phyloP scores from a whole-genome alignment of 2,888 invertebrate species.

The Athalia rosae region DNA sequence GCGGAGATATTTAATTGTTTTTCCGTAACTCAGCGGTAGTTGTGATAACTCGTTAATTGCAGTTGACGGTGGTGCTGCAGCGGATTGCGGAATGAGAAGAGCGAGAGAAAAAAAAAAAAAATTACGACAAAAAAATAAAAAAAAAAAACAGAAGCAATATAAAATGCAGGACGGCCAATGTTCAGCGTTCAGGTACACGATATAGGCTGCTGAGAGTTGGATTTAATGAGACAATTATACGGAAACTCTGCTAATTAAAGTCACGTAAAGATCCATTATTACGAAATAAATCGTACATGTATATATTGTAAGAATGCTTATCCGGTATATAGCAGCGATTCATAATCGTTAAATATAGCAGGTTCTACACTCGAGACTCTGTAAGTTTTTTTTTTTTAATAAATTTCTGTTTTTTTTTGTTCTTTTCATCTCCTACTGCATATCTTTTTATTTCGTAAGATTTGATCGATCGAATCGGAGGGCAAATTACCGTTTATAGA shows the following conservation, averaged over 20 bases:
- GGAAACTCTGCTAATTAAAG: constrained; percentile 25
- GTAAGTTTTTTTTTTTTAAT: constrained; percentile 24
- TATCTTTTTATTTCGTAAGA: background rate
- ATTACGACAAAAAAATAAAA: background rate
- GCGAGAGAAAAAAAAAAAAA: background rate
- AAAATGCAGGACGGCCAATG: too few relatives aligned
- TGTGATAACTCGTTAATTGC: too few relatives aligned
- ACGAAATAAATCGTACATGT: constrained; percentile 21
- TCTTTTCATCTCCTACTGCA: background rate
- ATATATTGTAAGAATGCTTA: constrained; percentile 11
- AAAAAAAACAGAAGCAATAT: too few relatives aligned
- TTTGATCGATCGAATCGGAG: background rate
- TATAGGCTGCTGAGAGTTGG: background rate
- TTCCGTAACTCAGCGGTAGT: too few relatives aligned
- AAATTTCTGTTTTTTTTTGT: constrained; percentile 10
- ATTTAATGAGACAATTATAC: background rate
- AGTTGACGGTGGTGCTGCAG: background rate
- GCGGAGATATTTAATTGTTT: too few relatives aligned
- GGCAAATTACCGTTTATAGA: too few relatives aligned
- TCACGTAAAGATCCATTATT: constrained; percentile 25
- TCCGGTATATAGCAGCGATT: background rate
- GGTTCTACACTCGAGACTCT: background rate
- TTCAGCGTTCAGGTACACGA: too few relatives aligned
- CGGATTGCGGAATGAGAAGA: background rate
- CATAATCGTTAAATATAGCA: background rate